phyloP scores from a whole-genome alignment of 1,140 invertebrate genomes.

The Neodiprion fabricii region DNA sequence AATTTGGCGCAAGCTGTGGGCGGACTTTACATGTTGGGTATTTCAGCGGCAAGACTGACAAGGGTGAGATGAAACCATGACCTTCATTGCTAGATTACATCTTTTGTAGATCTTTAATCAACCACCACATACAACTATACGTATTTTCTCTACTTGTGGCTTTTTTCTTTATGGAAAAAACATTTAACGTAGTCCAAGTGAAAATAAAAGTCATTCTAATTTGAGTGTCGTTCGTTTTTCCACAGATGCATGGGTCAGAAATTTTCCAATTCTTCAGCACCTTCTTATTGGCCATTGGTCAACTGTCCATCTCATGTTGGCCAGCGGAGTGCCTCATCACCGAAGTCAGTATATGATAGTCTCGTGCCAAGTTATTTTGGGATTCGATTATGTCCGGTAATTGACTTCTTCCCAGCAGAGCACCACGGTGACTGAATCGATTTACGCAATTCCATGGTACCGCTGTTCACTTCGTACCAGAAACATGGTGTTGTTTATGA shows the following conservation, averaged over 20 bases:
- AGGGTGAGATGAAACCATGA: neutral
- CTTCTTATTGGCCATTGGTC: neutral
- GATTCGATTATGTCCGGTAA: neutral
- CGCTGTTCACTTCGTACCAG: neutral
- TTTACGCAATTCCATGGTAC: neutral
- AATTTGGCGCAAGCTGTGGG: neutral
- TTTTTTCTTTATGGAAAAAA: too few relatives aligned
- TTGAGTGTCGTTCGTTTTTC: neutral
- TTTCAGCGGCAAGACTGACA: neutral
- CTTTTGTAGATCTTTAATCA: neutral
- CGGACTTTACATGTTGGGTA: neutral
- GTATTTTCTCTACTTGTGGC: neutral
- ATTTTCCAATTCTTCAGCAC: neutral
- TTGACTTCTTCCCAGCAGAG: neutral
- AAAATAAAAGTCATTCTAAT: too few relatives aligned
- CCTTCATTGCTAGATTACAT: neutral
- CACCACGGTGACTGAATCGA: neutral
- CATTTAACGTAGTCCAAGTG: too few relatives aligned
- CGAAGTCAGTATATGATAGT: neutral
- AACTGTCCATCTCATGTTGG: neutral
- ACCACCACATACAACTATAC: neutral
- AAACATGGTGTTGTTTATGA: slow-evolving; percentile 15
- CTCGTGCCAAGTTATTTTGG: neutral
- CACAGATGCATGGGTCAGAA: neutral
- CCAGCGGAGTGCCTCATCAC: neutral